Evolutionary conservation across 1,140 invertebrate species (phyloP), one percentile per base, ranked within the genome.

Genomic region (Subanguina moxae): DNA sequence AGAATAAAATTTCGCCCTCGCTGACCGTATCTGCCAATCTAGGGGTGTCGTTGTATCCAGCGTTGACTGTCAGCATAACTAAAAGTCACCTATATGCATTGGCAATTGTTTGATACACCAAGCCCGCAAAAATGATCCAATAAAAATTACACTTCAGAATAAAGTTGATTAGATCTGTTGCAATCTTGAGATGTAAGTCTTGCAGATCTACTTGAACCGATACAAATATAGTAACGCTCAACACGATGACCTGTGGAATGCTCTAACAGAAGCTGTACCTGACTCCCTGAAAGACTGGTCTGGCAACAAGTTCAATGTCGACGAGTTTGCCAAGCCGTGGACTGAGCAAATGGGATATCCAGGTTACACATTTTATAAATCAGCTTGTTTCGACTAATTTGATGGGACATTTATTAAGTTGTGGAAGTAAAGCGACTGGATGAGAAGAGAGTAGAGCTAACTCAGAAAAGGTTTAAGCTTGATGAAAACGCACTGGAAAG

Each of bases 271-370:
- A 68, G 76, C 70, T n/a, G 71, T 80, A 1, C 76, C 76, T 7
- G 68, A 78, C 9, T 42, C 28, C 8, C 43, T 78, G 28, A 56
- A n/a, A 27, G 79, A 80, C 25, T 78, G 70, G 67, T 45, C 42
- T 25, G 76, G 78, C 9, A 32, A 81, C 3, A 75, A 78, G 32
- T 78, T 78, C 32, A 67, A 80, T 66, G 76, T 78, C 15, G 65
- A 70, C 48, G 64, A 78, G 9, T 78, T 78, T 58, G 76, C 76
- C 0, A 62, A 68, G 46, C 67, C 59, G 17, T 78, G 78, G 78
- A 78, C 78, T 11, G 57, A 70, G 48, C 81, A 82, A 63, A 81
- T 82, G 64, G 79, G 79, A 17, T 81, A 75, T 38, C 79, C 79
- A 11, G 32, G 32, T 38, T 38, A 65, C 78, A 9, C 52, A 28